Percentiles rank a stretch among this genome's conserved stretches.
Conservation (phyloP, 1,140 invertebrate species). For the Dendrolimus kikuchii region DNA sequence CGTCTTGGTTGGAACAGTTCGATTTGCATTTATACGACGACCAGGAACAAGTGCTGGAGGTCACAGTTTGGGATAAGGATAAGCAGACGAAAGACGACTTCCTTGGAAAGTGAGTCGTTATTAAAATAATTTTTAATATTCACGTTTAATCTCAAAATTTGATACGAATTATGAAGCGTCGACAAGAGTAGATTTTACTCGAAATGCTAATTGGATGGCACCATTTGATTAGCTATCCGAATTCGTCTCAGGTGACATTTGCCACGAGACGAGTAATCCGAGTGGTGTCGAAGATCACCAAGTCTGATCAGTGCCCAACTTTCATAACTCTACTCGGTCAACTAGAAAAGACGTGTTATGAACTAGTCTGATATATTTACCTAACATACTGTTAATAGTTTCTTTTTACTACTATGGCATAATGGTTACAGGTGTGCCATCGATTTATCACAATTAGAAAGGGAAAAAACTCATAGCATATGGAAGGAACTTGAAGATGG, state of each 20-base stretch:
- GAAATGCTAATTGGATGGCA: no score
- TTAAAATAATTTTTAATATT: background rate
- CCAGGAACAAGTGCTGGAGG: conserved; percentile 87
- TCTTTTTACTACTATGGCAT: background rate
- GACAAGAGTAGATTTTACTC: no score
- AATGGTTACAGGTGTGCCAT: conserved; percentile 81
- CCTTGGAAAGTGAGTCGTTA: conserved; percentile 79
- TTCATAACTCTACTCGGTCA: no score
- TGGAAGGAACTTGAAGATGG: conserved; percentile 93
- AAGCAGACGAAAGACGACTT: conserved; percentile 87
- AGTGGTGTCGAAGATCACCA: no score
- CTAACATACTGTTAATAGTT: no score
- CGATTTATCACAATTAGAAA: conserved; percentile 87
- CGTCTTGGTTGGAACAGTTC: conserved; percentile 97
- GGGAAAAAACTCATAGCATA: conserved; percentile 92
- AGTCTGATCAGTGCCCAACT: no score
- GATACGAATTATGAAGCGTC: conserved; percentile 1
- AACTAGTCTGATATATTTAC: no score
- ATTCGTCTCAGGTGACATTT: no score
- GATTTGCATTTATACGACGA: conserved; percentile 97
- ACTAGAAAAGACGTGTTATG: no score
- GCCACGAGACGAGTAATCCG: no score
- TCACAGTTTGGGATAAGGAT: conserved; percentile 93
- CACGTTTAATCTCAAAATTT: background rate
- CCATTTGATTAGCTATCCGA: no score